These are phyloP conservation scores for Lepidocolaptes lacrymiger DNA, from an alignment of 2,797 vertebrate genomes.

Conservation along the genomic window DNA sequence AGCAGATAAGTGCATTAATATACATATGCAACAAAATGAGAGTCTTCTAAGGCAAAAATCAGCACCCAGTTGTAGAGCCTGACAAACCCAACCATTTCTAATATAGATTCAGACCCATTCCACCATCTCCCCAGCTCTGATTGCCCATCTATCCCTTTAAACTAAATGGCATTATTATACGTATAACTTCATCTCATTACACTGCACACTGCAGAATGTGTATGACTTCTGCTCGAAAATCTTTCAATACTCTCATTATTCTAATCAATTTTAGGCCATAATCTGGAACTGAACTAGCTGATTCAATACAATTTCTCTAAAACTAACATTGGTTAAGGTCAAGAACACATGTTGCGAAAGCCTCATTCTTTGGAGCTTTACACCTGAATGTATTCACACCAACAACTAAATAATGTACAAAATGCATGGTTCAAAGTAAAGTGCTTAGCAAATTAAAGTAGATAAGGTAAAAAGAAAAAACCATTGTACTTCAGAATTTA, in stretches of 20 bases:
- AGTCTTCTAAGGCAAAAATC: not conserved
- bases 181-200: not conserved
- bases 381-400: not conserved
- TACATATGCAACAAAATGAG: not conserved
- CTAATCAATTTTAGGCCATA: not conserved
- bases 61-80: not conserved
- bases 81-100: not conserved
- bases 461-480: not conserved
- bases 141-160: not conserved
- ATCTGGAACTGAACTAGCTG: not conserved
- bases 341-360: not conserved
- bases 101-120: not conserved
- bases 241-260: not conserved
- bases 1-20: not conserved
- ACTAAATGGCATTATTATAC: not conserved
- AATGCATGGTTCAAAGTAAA: not conserved
- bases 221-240: not conserved
- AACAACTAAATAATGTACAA: not conserved
- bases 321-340: not conserved
- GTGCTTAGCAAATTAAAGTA: not conserved
- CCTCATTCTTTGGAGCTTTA: not conserved
- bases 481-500: not conserved
- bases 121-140: not conserved
- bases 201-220: not conserved
- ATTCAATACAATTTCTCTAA: not conserved